phyloP scores from a whole-genome alignment of 2,113 vertebrate species.

The Catharus minimus region DNA sequence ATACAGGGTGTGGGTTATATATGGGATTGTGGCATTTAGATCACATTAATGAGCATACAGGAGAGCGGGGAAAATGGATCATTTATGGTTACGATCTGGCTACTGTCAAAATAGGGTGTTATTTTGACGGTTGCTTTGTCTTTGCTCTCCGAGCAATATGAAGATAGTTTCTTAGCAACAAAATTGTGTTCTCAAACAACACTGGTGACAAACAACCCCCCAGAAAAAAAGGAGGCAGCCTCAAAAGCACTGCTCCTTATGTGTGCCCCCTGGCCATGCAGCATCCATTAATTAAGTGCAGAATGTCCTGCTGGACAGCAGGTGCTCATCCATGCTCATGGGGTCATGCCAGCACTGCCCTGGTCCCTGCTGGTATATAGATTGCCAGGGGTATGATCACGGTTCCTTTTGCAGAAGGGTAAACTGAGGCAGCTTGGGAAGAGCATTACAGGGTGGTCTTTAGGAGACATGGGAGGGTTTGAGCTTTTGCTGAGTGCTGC shows the following conservation, averaged over 20 bases:
- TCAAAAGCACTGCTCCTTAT: neutral
- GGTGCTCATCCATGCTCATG: accelerated
- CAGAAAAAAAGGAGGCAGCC: neutral
- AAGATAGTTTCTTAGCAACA: conserved; percentile 83
- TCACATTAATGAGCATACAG: conserved; percentile 47
- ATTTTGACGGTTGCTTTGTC: conserved; percentile 78
- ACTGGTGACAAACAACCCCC: conserved; percentile 55
- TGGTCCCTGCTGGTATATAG: accelerated
- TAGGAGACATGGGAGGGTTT: neutral
- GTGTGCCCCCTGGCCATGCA: neutral
- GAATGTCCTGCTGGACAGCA: accelerated
- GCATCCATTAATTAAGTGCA: neutral
- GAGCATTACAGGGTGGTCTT: neutral
- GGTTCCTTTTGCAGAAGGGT: neutral
- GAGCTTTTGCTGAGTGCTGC: neutral
- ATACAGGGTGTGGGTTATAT: neutral
- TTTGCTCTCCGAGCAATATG: conserved; percentile 66
- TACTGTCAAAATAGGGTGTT: conserved; percentile 76
- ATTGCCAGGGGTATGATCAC: neutral
- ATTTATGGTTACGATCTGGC: conserved; percentile 69
- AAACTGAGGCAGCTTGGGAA: neutral
- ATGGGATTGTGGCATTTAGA: conserved; percentile 33
- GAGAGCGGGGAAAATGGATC: conserved; percentile 62
- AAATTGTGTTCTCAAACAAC: conserved; percentile 73
- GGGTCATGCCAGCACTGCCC: neutral